A percentile compares a stretch with the other conserved stretches of the same genome.
Evolutionary conservation across 37 sponge, comb jelly and placozoan genomes (phyloP).

Genomic region (Hexactinellida sp.): DNA sequence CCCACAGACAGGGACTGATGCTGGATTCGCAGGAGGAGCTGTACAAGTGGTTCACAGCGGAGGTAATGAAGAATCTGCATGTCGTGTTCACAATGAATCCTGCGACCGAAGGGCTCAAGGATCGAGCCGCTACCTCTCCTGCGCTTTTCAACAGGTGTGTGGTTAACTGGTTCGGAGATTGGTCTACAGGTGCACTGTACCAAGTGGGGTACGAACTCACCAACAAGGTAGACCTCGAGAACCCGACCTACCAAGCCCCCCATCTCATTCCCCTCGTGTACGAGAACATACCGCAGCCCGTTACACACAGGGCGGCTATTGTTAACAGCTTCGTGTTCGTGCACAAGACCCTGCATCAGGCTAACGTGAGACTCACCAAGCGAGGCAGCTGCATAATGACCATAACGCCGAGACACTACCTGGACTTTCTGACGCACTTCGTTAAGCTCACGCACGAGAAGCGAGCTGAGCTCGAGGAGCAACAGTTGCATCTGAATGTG

Average conservation of each 20-base stretch:
- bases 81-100: constrained; percentile 99
- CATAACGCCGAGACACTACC: constrained; percentile 77
- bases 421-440: constrained; percentile 91
- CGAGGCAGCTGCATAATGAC: constrained; percentile 64
- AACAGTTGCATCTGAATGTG: constrained; percentile 92
- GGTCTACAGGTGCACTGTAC: constrained; percentile 86
- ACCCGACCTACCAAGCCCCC: constrained; percentile 41
- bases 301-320: constrained; percentile 59
- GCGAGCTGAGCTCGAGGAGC: constrained; percentile 84
- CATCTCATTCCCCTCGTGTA: constrained; percentile 53
- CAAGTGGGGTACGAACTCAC: constrained; percentile 93
- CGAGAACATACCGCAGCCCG: constrained; percentile 36
- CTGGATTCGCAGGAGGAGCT: constrained; percentile 86
- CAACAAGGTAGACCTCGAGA: constrained; percentile 77
- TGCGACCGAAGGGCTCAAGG: constrained; percentile 89
- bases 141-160: constrained; percentile 98
- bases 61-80: constrained; percentile 82
- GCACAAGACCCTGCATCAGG: constrained; percentile 82
- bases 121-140: constrained; percentile 89
- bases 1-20: constrained; percentile 87
- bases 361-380: constrained; percentile 65
- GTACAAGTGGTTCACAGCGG: constrained; percentile 88
- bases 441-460: constrained; percentile 83
- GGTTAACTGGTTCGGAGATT: constrained; percentile 98
- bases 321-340: constrained; percentile 88